Evolutionary conservation across 2,888 invertebrate species (phyloP).

Genomic region (Crepidodera aurea): DNA sequence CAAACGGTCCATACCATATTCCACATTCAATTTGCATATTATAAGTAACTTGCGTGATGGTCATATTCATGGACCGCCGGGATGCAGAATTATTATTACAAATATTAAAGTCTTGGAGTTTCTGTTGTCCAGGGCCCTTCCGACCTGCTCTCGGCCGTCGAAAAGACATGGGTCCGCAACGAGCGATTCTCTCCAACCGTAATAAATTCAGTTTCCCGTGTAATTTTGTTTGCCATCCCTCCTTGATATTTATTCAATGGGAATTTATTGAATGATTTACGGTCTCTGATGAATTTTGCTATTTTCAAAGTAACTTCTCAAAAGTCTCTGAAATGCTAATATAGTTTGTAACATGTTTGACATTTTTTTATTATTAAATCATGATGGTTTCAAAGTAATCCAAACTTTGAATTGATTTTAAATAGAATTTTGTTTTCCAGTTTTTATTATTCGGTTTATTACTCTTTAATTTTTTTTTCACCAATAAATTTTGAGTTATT

Average conservation of each 20-base stretch:
- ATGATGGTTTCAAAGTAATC: not conserved
- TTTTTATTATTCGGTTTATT: too few species aligned
- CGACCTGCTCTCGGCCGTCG: constrained; percentile 7
- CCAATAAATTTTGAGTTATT: too few species aligned
- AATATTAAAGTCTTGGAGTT: constrained; percentile 44
- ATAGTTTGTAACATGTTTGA: constrained; percentile 4
- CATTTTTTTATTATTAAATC: constrained; percentile 17
- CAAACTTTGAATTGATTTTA: not conserved
- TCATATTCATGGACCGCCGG: constrained; percentile 43
- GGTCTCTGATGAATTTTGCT: constrained; percentile 17
- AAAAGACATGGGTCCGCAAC: constrained; percentile 20
- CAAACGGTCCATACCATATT: constrained; percentile 27
- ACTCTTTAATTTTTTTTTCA: too few species aligned
- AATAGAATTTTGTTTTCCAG: not conserved
- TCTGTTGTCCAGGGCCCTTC: constrained; percentile 23
- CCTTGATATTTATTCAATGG: constrained; percentile 40
- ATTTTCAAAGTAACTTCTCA: constrained; percentile 3
- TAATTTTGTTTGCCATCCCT: constrained; percentile 43
- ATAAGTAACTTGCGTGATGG: constrained; percentile 37
- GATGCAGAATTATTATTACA: constrained; percentile 44
- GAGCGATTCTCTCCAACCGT: constrained; percentile 35
- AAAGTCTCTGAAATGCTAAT: constrained; percentile 3
- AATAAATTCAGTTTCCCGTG: constrained; percentile 45
- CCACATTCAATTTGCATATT: constrained; percentile 38
- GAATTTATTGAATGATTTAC: constrained; percentile 40